Conservation (phyloP, 2,113 vertebrate species). For the Tringa solitaria region DNA sequence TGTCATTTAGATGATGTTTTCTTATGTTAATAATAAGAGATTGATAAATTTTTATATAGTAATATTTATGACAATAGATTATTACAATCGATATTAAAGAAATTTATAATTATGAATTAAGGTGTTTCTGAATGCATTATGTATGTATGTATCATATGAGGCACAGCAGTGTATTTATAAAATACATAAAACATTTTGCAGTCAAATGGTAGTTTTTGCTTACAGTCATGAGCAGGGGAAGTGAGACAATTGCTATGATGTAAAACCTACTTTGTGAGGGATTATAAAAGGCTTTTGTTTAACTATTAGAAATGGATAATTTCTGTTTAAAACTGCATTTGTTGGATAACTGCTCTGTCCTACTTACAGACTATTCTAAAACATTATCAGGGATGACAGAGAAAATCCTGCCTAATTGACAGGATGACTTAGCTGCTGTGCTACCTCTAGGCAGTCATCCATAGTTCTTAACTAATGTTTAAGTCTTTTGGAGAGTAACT, state of each 20-base stretch:
- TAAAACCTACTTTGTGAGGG: background rate
- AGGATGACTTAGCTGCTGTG: background rate
- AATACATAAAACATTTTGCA: background rate
- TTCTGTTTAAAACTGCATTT: conserved; percentile 8
- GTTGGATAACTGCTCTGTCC: background rate
- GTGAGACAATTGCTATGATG: background rate
- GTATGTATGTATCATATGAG: background rate
- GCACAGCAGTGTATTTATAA: background rate
- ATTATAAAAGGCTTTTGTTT: conserved; percentile 13
- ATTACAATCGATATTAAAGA: background rate
- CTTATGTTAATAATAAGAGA: background rate
- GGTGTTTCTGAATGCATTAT: background rate
- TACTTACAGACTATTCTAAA: background rate
- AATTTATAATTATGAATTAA: background rate
- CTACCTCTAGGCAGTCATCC: background rate
- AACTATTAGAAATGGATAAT: background rate
- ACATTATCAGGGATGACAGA: background rate
- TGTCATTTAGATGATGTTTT: background rate
- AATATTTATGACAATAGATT: background rate
- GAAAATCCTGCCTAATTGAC: background rate
- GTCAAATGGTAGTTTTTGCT: background rate
- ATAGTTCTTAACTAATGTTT: background rate
- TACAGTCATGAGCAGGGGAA: background rate
- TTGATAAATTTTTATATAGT: background rate
- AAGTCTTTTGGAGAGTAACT: background rate